Conservation (phyloP, 2,113 vertebrate genomes). For the Genyomyrus donnyi region DNA sequence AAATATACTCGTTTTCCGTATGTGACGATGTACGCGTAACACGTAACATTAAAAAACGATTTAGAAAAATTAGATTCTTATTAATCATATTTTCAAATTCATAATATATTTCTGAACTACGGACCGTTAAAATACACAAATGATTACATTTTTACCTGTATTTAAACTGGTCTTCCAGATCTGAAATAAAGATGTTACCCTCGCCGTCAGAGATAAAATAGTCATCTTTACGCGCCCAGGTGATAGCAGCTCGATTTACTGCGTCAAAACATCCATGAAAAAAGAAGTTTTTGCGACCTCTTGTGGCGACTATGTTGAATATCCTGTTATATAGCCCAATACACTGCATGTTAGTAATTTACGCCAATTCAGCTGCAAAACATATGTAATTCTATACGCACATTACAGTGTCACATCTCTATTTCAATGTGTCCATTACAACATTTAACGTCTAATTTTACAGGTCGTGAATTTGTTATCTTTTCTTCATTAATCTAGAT, state of each 20-base stretch:
- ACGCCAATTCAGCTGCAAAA: not conserved
- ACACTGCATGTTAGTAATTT: not conserved
- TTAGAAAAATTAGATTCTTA: conserved; percentile 19
- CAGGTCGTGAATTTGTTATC: not conserved
- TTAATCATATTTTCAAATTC: conserved; percentile 11
- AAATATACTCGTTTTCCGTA: not conserved
- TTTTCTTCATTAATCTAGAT: not conserved
- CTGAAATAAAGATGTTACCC: not conserved
- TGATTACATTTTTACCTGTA: not conserved
- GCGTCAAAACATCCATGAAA: not conserved
- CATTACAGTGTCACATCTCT: not conserved
- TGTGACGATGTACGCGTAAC: not conserved
- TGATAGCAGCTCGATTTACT: not conserved
- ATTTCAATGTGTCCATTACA: not conserved
- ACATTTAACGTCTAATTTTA: not conserved
- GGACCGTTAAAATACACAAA: not conserved
- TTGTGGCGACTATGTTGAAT: not conserved
- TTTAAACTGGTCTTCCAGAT: not conserved
- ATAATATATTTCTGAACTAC: not conserved
- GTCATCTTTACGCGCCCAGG: not conserved
- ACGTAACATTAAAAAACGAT: not conserved
- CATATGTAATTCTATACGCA: not conserved
- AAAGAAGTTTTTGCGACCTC: not conserved
- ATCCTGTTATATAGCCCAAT: not conserved
- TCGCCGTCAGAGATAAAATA: not conserved